Evolutionary conservation across 2,797 vertebrate species (phyloP), one percentile per base, ranked within the genome.

Genomic region (Apogon talboti): DNA sequence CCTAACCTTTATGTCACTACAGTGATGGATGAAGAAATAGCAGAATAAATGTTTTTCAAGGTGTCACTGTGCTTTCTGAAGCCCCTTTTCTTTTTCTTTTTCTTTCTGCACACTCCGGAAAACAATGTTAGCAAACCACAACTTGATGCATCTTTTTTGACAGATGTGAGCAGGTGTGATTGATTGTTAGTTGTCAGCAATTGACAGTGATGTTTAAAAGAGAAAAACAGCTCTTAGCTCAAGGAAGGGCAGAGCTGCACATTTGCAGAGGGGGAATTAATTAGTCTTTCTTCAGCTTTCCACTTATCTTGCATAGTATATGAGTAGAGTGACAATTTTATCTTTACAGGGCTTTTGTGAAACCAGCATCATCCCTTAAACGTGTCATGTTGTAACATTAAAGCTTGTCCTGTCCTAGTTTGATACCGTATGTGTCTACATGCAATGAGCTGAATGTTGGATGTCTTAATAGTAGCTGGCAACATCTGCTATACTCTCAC

Each of bases 401-500:
- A 35, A 35, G 33, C 33, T 28, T 5, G 24, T 28, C 24, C 24
- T 35, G 33, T 35, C 9, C 33, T 35, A 35, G 33, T 35, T 35
- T 8, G 33, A 35, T 35, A 35, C 33, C 3, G 33, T 10, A 35
- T 10, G 33, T 35, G 7, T 35, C 33, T 10, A 35, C 33, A 35
- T 35, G 33, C 33, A 35, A 35, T 35, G 7, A 8, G 3, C 33
- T 35, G 7, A 16, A 35, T 46, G 3, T 69, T 41, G 13, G 1
- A 2, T 11, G 11, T 38, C 15, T 38, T 53, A 56, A 65, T 47
- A 41, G 6, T n/a, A 33, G 49, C 44, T 56, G 58, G 60, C 16
- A 66, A 14, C 50, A 61, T 15, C 33, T 61, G 37, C 30, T 74
- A 19, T 66, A 21, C 62, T 67, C 77, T 47, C 62, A 66, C 19